Base-by-base conservation (phyloP, 2,797 vertebrate genomes). In the Melanogrammus aeglefinus region DNA sequence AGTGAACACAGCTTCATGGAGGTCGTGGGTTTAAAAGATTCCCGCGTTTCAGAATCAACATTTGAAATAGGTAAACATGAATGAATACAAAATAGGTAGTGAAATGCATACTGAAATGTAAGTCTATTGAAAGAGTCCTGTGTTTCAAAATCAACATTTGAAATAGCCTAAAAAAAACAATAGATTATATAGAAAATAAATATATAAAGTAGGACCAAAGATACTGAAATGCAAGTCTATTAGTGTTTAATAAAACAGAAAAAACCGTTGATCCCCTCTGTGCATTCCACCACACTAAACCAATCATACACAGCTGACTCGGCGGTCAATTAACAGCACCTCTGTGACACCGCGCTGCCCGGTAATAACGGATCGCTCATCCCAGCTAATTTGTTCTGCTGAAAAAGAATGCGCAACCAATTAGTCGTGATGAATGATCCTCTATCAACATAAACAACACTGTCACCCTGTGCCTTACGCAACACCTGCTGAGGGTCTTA, bases 351-450 rank as follows among this genome's bases (percentile, higher is more conserved):
- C 21, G 27, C 5, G 4, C 27, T 71, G 76, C 75, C 51, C 80
- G 38, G 6, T 4, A 7, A 78, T 36, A 78, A 76, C 70, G 16
- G 33, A 66, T 57, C 72, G 75, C 81, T 81, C 47, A 66, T 72
- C 76, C 12, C 6, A 13, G 18, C 72, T 78, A 71, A 78, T 47
- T 2, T 47, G 57, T 14, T 24, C 27, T 14, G 35, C 39, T 81
- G 33, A 76, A 44, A 79, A 76, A 71, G 4, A 66, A 1, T 14
- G 57, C 35, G 12, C 41, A 44, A 76, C 76, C 78, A 80, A 76
- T 76, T 79, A 3, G 63, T 35, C 79, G 16, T 9, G 81, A 74
- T 63, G 2, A 73, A 51, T 82, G 74, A 31, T 36, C 44, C 41
- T 75, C 63, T 57, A 57, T n/a, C 36, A 73, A 81, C 70, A 12